A percentile compares a stretch with the other conserved stretches of the same genome.
These are phyloP conservation scores for Gastracanthus pulcherrimus DNA, from an alignment of 2,888 invertebrate species.

Conservation along the genomic window DNA sequence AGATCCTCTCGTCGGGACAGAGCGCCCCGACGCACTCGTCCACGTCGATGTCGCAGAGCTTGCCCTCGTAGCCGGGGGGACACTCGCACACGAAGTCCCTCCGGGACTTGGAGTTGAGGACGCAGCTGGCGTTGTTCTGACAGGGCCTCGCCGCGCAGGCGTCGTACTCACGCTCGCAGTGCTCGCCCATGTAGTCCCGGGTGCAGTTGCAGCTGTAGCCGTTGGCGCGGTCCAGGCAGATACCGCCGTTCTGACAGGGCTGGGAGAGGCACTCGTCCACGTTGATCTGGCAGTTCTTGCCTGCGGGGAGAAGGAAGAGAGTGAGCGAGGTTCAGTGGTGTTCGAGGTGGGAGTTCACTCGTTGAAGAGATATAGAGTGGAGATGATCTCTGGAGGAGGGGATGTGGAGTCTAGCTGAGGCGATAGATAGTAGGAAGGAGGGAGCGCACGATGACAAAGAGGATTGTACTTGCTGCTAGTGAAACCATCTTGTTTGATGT, in stretches of 20 bases:
- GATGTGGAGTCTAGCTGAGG: too few relatives aligned
- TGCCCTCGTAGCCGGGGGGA: conserved; percentile 83
- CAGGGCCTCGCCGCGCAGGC: conserved; percentile 82
- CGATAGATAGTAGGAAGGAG: neutral
- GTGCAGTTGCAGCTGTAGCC: conserved; percentile 81
- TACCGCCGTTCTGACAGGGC: conserved; percentile 80
- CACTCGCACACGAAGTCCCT: conserved; percentile 83
- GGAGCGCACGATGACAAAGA: too few relatives aligned
- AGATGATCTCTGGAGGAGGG: too few relatives aligned
- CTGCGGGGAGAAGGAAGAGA: too few relatives aligned
- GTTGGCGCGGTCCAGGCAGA: conserved; percentile 79
- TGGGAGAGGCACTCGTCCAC: conserved; percentile 78
- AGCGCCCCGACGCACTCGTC: conserved; percentile 82
- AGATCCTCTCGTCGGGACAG: conserved; percentile 79
- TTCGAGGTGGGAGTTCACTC: too few relatives aligned
- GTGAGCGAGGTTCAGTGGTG: too few relatives aligned
- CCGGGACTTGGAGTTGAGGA: conserved; percentile 75
- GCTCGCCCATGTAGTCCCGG: conserved; percentile 80
- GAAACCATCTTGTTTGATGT: too few relatives aligned
- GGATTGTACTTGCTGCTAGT: too few relatives aligned
- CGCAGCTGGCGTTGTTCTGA: conserved; percentile 82
- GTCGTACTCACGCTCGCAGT: conserved; percentile 80
- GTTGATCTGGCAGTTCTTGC: conserved; percentile 80
- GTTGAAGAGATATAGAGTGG: too few relatives aligned
- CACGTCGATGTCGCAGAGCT: conserved; percentile 82